Percentiles rank a stretch among this genome's conserved stretches.
These are phyloP conservation scores for Nematostella vectensis DNA, from an alignment of 92 coral and sea anemone species.

Conservation along the genomic window DNA sequence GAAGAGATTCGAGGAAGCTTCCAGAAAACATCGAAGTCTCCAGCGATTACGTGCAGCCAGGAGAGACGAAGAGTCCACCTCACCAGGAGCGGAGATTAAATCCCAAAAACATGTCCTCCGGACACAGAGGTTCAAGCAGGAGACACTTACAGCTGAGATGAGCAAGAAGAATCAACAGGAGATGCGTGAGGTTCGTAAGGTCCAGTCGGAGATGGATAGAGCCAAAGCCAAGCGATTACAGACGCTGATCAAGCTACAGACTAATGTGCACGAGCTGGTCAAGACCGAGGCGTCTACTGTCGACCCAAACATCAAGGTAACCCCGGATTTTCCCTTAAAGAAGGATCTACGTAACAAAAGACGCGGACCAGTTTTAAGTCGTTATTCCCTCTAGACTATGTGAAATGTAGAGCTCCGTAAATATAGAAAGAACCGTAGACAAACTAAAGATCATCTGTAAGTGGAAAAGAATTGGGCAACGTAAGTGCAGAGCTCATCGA, in stretches of 20 bases:
- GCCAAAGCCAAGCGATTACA: constrained; percentile 32
- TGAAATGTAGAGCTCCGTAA: no score
- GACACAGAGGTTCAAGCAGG: constrained; percentile 1
- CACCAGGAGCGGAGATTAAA: background rate
- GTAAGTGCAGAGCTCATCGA: no score
- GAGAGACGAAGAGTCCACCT: background rate
- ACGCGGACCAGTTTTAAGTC: no score
- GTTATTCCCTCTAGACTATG: no score
- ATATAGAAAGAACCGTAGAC: no score
- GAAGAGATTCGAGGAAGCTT: constrained; percentile 21
- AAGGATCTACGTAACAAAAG: no score
- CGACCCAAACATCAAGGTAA: constrained; percentile 2
- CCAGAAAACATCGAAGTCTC: constrained; percentile 11
- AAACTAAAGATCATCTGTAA: no score
- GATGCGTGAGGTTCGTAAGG: constrained; percentile 16
- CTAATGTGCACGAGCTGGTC: background rate
- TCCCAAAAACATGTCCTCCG: background rate
- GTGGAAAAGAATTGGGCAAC: no score
- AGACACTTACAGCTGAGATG: background rate
- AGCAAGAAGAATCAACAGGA: constrained; percentile 1
- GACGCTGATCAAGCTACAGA: constrained; percentile 4
- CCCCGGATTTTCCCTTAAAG: no score
- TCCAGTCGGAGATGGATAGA: constrained; percentile 41
- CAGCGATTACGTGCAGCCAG: constrained; percentile 2
- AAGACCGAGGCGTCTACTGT: background rate